Evolutionary conservation across 2,888 invertebrate species (phyloP).

Genomic region (Suillia variegata): DNA sequence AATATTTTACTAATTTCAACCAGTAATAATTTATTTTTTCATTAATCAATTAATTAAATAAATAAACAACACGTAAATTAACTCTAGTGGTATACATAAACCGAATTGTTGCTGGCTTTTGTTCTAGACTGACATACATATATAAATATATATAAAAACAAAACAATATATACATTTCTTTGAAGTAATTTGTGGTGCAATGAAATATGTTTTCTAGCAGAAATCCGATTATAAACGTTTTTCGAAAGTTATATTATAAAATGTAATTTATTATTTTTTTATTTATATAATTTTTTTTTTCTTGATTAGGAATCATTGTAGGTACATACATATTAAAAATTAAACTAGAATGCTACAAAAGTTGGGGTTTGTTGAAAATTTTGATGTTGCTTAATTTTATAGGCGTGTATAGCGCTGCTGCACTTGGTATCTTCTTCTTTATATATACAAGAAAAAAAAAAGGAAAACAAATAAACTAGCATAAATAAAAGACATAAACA

Average conservation of each 20-base stretch:
- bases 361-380: neutral
- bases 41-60: too few species aligned
- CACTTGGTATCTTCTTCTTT: too few species aligned
- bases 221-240: neutral
- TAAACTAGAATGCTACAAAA: neutral
- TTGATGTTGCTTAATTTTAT: neutral
- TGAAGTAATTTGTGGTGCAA: neutral
- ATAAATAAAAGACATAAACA: too few species aligned
- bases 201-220: neutral
- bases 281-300: neutral
- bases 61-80: too few species aligned
- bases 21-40: too few species aligned
- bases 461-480: too few species aligned
- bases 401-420: neutral
- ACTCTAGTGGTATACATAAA: too few species aligned
- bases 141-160: neutral
- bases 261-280: neutral
- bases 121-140: neutral
- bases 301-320: too few species aligned
- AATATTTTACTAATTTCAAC: too few species aligned
- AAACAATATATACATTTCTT: neutral
- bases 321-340: neutral
- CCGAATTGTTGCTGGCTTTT: neutral
- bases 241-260: conserved; percentile 1
- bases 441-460: too few species aligned